Evolutionary conservation across 2,113 vertebrate species (phyloP), one percentile per base, ranked within the genome.

Genomic region (Spilogale gracilis): DNA sequence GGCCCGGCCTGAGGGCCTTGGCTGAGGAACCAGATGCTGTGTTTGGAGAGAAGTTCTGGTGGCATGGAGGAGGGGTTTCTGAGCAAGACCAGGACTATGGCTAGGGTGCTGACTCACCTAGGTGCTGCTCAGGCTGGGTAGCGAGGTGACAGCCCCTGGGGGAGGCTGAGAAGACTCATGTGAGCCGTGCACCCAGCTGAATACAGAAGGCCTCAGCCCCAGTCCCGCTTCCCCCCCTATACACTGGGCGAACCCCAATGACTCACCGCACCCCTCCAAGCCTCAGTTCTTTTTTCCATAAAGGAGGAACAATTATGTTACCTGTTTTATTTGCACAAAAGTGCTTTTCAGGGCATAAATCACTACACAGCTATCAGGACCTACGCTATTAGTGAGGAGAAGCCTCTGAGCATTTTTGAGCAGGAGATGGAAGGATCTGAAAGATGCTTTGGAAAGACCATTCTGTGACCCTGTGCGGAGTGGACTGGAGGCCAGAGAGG

Each of bases 101-200:
- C 30, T 4, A 27, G 20, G 30, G 7, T 10, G 0, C 8, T 3
- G 32, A 21, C 5, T 38, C 38, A 38, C 38, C 38, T 38, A 38
- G 38, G 38, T 38, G 38, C 38, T 38, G 38, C 6, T 27, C 56
- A 8, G 48, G 54, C 71, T 54, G 32, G 9, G 52, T 45, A 50
- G n/a, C 45, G 50, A 2, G 25, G 58, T 65, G 30, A 58, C 38
- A 83, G 56, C 2, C 25, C 54, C 18, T 0, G 6, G 1, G 48
- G 18, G 43, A 32, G 30, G 63, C 10, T 45, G 30, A 73, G 38
- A 61, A 38, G 45, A 61, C 50, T 11, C 1, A 0, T 20, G 2
- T 2, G 16, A 50, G n/a, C 5, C 0, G 7, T 0, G 11, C 18
- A 50, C 21, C 11, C 43, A 65, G 0, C 7, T 7, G n/a, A 45